These are phyloP conservation scores for Hirtodrosophila cameraria DNA, from an alignment of 2,888 invertebrate species.

Conservation along the genomic window DNA sequence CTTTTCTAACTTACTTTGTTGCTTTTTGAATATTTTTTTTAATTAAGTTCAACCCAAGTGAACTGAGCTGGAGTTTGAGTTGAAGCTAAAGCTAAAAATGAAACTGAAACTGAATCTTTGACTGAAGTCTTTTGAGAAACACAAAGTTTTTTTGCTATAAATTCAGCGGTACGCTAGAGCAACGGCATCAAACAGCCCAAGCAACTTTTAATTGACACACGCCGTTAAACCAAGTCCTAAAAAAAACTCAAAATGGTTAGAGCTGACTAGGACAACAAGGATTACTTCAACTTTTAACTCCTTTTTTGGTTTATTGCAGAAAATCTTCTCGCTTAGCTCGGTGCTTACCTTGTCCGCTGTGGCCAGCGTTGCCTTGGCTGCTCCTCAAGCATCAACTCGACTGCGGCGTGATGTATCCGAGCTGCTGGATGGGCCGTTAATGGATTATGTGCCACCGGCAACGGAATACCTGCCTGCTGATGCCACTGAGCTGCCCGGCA, in stretches of 20 bases:
- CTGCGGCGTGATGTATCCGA: slow-evolving; percentile 75
- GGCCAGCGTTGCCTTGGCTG: slow-evolving; percentile 65
- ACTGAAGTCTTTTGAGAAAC: slow-evolving; percentile 22
- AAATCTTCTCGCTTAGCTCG: slow-evolving; percentile 68
- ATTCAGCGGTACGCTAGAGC: slow-evolving; percentile 40
- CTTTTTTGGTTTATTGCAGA: slow-evolving; percentile 53
- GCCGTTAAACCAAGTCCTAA: slow-evolving; percentile 44
- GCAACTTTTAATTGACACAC: slow-evolving; percentile 73
- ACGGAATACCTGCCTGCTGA: slow-evolving; percentile 47
- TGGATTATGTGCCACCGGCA: slow-evolving; percentile 56
- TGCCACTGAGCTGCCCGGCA: slow-evolving; percentile 26
- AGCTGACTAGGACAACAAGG: not conserved
- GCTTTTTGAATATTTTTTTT: slow-evolving; percentile 46
- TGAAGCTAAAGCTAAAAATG: slow-evolving; percentile 6
- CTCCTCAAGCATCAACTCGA: slow-evolving; percentile 45
- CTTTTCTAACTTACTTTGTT: too few relatives aligned
- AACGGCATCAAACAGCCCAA: slow-evolving; percentile 66
- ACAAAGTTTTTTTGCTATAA: slow-evolving; percentile 63
- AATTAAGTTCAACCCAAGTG: slow-evolving; percentile 40
- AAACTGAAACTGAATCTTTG: slow-evolving; percentile 11
- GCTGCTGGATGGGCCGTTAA: slow-evolving; percentile 43
- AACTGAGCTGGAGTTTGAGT: slow-evolving; percentile 10
- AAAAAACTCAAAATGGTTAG: slow-evolving; percentile 65
- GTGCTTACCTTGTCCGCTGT: slow-evolving; percentile 64
- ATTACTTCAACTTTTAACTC: too few relatives aligned